Percentiles rank a stretch among this genome's conserved stretches.
phyloP scores from a whole-genome alignment of 2,797 vertebrate genomes.

The Pogoniulus pusillus region DNA sequence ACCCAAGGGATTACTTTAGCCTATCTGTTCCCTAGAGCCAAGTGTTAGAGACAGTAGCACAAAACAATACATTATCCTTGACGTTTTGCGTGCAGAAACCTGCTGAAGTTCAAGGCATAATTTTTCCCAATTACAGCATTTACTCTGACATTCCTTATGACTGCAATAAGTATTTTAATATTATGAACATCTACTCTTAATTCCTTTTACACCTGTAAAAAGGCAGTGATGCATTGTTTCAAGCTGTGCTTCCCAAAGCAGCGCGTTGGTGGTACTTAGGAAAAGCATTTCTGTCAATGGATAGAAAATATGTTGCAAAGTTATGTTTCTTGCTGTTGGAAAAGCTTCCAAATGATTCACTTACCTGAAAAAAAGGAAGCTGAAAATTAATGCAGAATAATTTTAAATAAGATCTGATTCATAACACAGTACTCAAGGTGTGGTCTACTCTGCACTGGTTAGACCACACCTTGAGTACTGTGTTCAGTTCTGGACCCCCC shows the following conservation, averaged over 20 bases:
- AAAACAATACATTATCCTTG: not conserved
- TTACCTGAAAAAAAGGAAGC: not conserved
- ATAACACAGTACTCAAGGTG: no score
- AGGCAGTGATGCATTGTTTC: slow-evolving; percentile 21
- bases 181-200: slow-evolving; percentile 6
- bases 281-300: slow-evolving; percentile 27
- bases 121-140: not conserved
- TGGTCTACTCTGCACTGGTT: no score
- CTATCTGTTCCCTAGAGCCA: not conserved
- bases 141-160: not conserved
- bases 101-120: not conserved
- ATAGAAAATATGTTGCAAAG: slow-evolving; percentile 8
- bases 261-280: not conserved
- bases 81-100: not conserved
- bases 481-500: no score
- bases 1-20: not conserved
- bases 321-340: not conserved
- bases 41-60: not conserved
- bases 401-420: slow-evolving; percentile 45
- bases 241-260: not conserved
- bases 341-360: not conserved
- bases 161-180: slow-evolving; percentile 39
- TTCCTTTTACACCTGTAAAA: slow-evolving; percentile 14
- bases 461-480: no score
- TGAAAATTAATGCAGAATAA: slow-evolving; percentile 6